Base-by-base conservation (phyloP, 2,888 invertebrate genomes). In the Vannuccia rotundouncinata region DNA sequence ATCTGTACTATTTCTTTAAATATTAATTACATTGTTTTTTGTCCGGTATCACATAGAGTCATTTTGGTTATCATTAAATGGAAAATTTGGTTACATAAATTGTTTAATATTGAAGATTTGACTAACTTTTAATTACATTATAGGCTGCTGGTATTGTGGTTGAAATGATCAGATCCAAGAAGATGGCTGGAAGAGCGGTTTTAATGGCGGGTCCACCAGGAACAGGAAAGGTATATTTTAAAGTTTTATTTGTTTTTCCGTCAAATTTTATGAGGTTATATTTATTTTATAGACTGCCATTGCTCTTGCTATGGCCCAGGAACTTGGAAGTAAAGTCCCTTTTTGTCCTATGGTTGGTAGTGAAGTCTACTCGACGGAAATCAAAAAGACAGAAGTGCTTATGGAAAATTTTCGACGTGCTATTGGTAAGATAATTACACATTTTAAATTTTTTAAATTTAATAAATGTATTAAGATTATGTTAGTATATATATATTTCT, bases 331-430 rank as follows among this genome's bases (percentile, higher is more conserved):
- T 85, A 99, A 99, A 90, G 88, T 90, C 1, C 91, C 91, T 0
- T 91, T 91, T 85, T 91, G 90, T 85, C 91, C 91, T 0, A 91
- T 91, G 90, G 91, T 91, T 77, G 91, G 91, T 10, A 90, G 91
- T 83, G 91, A 91, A 85, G 98, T 99, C 0, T 99, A 93, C 89
- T 98, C 98, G 84, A 93, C 94, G 31, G 99, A 99, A 89, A 97
- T 99, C 29, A 99, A 99, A 88, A 99, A 99, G 88, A 99, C 99
- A 0, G 99, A 99, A 89, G 97, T 99, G 0, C 89, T 99, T 0
- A 99, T 99, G 98, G 98, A 99, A 87, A 98, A 99, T 86, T 99
- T 99, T 86, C 90, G 99, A 0, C 90, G 98, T 82, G 97, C 99
- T 0, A 99, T 99, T 85, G 66, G 66, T 66, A 66, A 66, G 17